A percentile compares a stretch with the other conserved stretches of the same genome.
Conservation (phyloP, 37 sponge, comb jelly and placozoan species). For the Ephydatia muelleri region DNA sequence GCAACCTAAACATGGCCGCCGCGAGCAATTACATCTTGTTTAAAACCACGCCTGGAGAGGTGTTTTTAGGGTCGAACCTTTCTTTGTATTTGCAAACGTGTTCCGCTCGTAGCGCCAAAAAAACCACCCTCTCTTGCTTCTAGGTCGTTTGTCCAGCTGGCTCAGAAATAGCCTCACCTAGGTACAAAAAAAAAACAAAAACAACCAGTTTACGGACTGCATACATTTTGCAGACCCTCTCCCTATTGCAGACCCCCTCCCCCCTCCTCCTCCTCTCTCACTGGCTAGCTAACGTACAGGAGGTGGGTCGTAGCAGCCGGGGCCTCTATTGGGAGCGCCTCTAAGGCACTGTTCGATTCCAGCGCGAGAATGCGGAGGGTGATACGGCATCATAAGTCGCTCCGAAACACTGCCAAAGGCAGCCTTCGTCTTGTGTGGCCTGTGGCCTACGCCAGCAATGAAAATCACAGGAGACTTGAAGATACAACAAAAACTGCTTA, state of each 20-base stretch:
- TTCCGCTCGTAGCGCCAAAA: slow-evolving; percentile 54
- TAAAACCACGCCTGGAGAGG: no score
- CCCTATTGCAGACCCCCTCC: neutral
- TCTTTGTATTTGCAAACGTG: neutral
- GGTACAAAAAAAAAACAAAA: neutral
- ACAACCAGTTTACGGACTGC: neutral
- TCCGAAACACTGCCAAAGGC: slow-evolving; percentile 58
- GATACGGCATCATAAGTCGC: slow-evolving; percentile 66
- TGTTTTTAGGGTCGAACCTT: neutral
- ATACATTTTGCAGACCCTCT: neutral
- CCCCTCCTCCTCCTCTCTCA: neutral
- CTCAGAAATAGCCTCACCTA: slow-evolving; percentile 54
- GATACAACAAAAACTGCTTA: no score
- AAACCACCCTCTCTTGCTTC: slow-evolving; percentile 41
- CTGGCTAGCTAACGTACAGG: slow-evolving; percentile 33
- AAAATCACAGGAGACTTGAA: no score
- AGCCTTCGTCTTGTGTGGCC: neutral
- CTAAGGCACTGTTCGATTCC: slow-evolving; percentile 68
- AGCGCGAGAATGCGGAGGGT: slow-evolving; percentile 51
- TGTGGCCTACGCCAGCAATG: no score
- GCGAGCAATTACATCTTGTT: no score
- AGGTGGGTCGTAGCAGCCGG: slow-evolving; percentile 53
- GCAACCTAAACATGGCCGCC: neutral
- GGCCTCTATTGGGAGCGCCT: slow-evolving; percentile 48
- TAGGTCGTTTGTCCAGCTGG: slow-evolving; percentile 27